Percentiles rank a stretch among this genome's conserved stretches.
Conservation (phyloP, 2,113 vertebrate genomes). For the Bujurquina vittata region DNA sequence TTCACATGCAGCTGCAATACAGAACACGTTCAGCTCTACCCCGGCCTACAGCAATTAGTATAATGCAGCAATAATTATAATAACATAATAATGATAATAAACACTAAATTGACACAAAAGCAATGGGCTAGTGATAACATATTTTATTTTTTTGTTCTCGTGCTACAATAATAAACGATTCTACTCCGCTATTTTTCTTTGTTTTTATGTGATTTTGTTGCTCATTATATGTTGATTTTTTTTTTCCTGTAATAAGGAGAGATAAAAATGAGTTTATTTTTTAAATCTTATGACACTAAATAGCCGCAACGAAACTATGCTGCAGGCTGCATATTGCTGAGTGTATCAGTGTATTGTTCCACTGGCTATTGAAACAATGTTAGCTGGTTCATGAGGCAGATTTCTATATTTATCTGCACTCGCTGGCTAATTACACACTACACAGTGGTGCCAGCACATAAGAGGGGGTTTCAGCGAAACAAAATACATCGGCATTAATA, state of each 20-base stretch:
- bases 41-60: background rate
- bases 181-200: background rate
- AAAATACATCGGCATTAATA: conserved; percentile 25
- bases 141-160: background rate
- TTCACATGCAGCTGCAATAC: background rate
- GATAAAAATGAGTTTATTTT: background rate
- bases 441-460: background rate
- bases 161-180: background rate
- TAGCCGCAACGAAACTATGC: background rate
- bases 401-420: conserved; percentile 37
- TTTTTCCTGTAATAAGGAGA: background rate
- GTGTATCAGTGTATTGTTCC: conserved; percentile 6
- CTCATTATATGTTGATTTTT: background rate
- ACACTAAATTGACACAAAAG: background rate
- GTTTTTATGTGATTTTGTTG: rapidly evolving
- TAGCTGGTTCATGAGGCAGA: background rate
- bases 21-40: background rate
- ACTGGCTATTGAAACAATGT: background rate
- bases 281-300: background rate
- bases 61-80: background rate
- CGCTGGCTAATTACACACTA: background rate
- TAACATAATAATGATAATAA: background rate
- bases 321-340: background rate
- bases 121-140: background rate
- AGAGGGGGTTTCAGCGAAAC: conserved; percentile 29